These are phyloP conservation scores for Nomada fucata DNA, from an alignment of 2,888 invertebrate genomes.

Conservation along the genomic window DNA sequence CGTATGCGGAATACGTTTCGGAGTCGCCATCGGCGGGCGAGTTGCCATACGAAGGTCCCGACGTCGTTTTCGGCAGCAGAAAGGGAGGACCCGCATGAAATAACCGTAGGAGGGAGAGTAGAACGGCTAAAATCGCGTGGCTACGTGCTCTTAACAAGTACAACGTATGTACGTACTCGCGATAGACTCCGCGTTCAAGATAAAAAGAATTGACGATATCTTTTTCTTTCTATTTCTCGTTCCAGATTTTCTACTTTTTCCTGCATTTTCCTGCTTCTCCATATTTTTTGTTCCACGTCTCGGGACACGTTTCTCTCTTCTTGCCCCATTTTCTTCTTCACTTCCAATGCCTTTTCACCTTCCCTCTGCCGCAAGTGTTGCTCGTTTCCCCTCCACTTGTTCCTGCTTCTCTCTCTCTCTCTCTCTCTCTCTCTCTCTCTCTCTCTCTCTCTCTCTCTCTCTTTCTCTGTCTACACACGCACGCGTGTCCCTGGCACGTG, in stretches of 20 bases:
- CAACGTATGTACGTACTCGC: conserved; percentile 9
- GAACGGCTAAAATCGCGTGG: conserved; percentile 53
- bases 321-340: neutral
- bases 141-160: conserved; percentile 22
- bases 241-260: neutral
- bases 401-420: neutral
- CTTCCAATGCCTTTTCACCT: neutral
- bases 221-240: neutral
- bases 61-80: conserved; percentile 58
- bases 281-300: neutral
- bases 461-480: conserved; percentile 10
- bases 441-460: too few relatives aligned
- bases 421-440: neutral
- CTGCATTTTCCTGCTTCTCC: neutral
- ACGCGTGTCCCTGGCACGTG: conserved; percentile 59
- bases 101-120: conserved; percentile 44
- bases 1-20: conserved; percentile 75
- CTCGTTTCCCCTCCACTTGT: neutral
- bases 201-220: neutral
- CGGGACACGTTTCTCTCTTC: neutral
- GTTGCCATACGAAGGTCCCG: conserved; percentile 69
- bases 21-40: conserved; percentile 56
- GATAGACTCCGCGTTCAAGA: conserved; percentile 6
- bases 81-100: conserved; percentile 50
- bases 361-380: neutral